Percentiles rank a stretch among this genome's conserved stretches.
Conservation (phyloP, 2,888 invertebrate species). For the Oscheius sp. region DNA sequence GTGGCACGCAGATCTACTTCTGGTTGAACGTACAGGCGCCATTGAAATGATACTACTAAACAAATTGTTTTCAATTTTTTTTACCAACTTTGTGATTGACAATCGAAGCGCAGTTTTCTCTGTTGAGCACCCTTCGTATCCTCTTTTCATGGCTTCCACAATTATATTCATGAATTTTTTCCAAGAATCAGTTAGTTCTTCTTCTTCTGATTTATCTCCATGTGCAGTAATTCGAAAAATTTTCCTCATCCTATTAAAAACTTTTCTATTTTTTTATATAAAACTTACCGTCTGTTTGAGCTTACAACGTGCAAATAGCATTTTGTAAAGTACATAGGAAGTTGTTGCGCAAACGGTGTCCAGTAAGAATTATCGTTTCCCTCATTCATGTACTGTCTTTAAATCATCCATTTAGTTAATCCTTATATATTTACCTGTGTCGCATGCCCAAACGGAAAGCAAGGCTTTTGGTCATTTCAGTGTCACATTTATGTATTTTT, state of each 20-base stretch:
- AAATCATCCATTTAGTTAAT: neutral
- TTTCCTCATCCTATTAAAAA: slow-evolving; percentile 47
- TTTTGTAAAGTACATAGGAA: slow-evolving; percentile 52
- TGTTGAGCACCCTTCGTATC: slow-evolving; percentile 55
- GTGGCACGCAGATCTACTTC: slow-evolving; percentile 53
- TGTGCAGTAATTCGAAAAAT: slow-evolving; percentile 49
- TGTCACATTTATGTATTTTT: slow-evolving; percentile 58
- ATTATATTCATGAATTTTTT: slow-evolving; percentile 50
- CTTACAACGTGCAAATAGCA: slow-evolving; percentile 49
- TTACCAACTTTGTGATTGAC: slow-evolving; percentile 50
- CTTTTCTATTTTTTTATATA: neutral
- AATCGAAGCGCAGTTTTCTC: slow-evolving; percentile 56
- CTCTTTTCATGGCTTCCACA: slow-evolving; percentile 55
- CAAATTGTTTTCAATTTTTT: neutral
- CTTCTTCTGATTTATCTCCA: slow-evolving; percentile 50
- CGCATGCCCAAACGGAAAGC: slow-evolving; percentile 55
- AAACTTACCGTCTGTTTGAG: slow-evolving; percentile 41
- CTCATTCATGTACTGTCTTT: slow-evolving; percentile 50
- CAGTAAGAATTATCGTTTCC: slow-evolving; percentile 59
- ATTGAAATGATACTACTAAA: slow-evolving; percentile 56
- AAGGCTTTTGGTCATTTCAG: slow-evolving; percentile 54
- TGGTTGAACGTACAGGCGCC: slow-evolving; percentile 54
- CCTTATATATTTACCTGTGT: slow-evolving; percentile 36
- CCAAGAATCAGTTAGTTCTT: slow-evolving; percentile 57
- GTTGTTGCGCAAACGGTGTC: slow-evolving; percentile 59